Evolutionary conservation across 2,113 vertebrate genomes (phyloP).

Genomic region (Tichodroma muraria): DNA sequence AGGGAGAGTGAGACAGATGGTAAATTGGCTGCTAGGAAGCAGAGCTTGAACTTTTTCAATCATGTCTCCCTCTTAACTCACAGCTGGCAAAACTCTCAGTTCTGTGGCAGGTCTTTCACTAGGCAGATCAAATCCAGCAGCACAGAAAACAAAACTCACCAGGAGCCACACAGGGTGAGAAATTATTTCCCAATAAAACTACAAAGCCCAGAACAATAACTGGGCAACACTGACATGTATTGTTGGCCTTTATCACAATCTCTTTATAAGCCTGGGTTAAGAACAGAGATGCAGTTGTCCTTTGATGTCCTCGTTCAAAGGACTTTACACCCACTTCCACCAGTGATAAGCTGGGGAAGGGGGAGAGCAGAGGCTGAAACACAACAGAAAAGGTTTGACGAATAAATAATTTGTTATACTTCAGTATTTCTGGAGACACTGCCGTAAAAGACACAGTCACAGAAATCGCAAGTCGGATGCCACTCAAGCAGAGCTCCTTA

Average conservation of each 20-base stretch:
- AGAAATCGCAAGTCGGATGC: neutral
- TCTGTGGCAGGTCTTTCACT: slow-evolving; percentile 37
- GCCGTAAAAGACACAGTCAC: neutral
- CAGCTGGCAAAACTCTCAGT: slow-evolving; percentile 48
- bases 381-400: neutral
- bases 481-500: neutral
- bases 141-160: slow-evolving; percentile 61
- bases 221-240: slow-evolving; percentile 64
- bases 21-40: slow-evolving; percentile 44
- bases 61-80: slow-evolving; percentile 54
- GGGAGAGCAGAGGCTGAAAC: slow-evolving; percentile 16
- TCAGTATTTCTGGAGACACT: neutral
- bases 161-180: slow-evolving; percentile 55
- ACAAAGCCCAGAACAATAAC: slow-evolving; percentile 73
- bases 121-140: slow-evolving; percentile 61
- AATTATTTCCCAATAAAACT: slow-evolving; percentile 79
- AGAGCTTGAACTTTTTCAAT: slow-evolving; percentile 58
- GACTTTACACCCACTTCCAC: slow-evolving; percentile 40
- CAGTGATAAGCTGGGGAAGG: slow-evolving; percentile 1
- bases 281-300: slow-evolving; percentile 63
- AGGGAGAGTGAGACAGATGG: slow-evolving; percentile 49
- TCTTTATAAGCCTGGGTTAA: slow-evolving; percentile 74
- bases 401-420: neutral
- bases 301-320: slow-evolving; percentile 76
- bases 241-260: slow-evolving; percentile 76